Evolutionary conservation across 2,797 vertebrate genomes (phyloP), one percentile per base, ranked within the genome.

Genomic region (Gymnoscopelus braueri): DNA sequence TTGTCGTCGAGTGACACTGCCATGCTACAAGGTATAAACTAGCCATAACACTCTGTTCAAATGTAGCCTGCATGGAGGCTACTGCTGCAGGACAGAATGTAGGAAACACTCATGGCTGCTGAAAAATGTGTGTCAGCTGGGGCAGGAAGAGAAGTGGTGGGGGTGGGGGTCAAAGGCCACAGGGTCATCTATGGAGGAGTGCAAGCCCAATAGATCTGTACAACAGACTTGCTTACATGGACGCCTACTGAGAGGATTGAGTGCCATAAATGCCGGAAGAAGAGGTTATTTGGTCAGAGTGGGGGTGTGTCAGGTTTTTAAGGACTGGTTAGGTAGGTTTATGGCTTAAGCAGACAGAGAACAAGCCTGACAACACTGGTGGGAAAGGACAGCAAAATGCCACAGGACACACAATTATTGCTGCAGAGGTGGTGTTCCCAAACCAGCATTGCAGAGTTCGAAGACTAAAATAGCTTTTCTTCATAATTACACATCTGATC

Each of bases 291-390:
- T 68, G 81, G 72, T 48, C 53, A 47, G 5, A 54, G 67, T 19
- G 19, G 71, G 88, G 86, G 89, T 69, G 86, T 80, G 88, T 77
- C 83, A 2, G 67, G 14, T 57, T 87, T 79, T 83, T 84, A 14
- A 89, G 87, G 83, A 93, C 91, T 51, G 82, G 91, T 92, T 90
- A 74, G 83, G 83, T 82, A 0, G 39, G 84, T 91, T 91, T 76
- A 78, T 23, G 49, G 83, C 70, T 78, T 65, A 63, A 70, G 63
- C 76, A 77, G 54, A 69, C 35, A 67, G 55, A 86, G 83, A 89
- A 84, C 71, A 67, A 72, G 82, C 72, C 63, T 44, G 67, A 74
- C 68, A 74, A 79, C 67, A 69, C 66, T 51, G 1, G 54, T 65
- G 71, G 70, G 68, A 78, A 78, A 69, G 60, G 6, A 32, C 9